Percentiles rank a stretch among this genome's conserved stretches.
Conservation (phyloP, 2,888 invertebrate species). For the Drosophila nr. perissopoda region DNA sequence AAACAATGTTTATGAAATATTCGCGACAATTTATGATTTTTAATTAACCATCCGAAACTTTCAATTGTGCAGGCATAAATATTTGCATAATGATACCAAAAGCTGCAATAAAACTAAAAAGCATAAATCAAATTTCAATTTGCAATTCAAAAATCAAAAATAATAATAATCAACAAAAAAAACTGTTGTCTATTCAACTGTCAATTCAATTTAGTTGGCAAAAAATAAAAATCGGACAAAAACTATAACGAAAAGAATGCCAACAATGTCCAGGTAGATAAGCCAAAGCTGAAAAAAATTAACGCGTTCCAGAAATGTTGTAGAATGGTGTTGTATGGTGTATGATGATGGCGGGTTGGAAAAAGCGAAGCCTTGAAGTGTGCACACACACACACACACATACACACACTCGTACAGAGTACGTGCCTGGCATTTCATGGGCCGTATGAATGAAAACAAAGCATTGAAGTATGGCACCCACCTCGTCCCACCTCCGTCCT, state of each 20-base stretch:
- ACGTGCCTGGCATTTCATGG: slow-evolving; percentile 72
- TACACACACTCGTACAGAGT: slow-evolving; percentile 32
- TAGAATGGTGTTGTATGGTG: background rate
- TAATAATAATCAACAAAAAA: background rate
- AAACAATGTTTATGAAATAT: slow-evolving; percentile 46
- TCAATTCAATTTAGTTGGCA: slow-evolving; percentile 65
- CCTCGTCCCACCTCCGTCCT: background rate
- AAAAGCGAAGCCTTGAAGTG: slow-evolving; percentile 70
- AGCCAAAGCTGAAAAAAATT: slow-evolving; percentile 32
- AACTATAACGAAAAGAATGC: slow-evolving; percentile 13
- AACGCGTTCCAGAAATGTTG: slow-evolving; percentile 29
- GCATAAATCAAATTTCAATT: slow-evolving; percentile 10
- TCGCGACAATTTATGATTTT: slow-evolving; percentile 74
- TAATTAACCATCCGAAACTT: slow-evolving; percentile 67
- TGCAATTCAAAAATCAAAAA: background rate
- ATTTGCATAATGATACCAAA: slow-evolving; percentile 71
- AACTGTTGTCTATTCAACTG: slow-evolving; percentile 59
- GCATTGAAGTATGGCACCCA: slow-evolving; percentile 41
- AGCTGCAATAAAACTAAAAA: slow-evolving; percentile 10
- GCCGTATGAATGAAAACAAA: slow-evolving; percentile 64
- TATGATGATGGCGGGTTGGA: slow-evolving; percentile 7
- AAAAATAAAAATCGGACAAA: slow-evolving; percentile 23
- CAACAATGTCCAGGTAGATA: slow-evolving; percentile 33
- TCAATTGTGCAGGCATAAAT: slow-evolving; percentile 46
- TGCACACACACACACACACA: slow-evolving; percentile 23